Conservation (phyloP, 2,888 invertebrate genomes). For the Eilema depressum region DNA sequence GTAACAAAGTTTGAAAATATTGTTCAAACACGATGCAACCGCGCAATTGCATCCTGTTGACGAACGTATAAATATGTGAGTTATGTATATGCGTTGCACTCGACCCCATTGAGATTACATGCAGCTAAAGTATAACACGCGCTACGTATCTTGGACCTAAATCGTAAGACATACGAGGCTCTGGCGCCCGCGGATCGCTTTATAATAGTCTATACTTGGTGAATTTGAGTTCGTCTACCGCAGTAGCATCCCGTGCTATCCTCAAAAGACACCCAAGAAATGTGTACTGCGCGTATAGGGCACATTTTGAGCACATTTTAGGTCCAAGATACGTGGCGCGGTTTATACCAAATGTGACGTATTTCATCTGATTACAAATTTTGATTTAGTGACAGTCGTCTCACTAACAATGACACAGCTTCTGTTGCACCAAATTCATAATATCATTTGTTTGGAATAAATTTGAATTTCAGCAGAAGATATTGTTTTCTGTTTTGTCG, state of each 20-base stretch:
- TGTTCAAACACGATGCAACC: not conserved
- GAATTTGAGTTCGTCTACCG: too few species aligned
- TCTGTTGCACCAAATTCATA: conserved; percentile 24
- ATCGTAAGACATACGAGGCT: too few species aligned
- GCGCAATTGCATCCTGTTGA: not conserved
- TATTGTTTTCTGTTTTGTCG: not conserved
- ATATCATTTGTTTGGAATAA: not conserved
- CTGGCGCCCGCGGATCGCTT: too few species aligned
- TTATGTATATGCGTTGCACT: not conserved
- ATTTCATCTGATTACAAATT: conserved; percentile 30
- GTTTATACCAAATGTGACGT: conserved; percentile 4
- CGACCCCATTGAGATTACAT: not conserved
- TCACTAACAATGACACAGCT: conserved; percentile 7
- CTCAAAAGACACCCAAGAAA: too few species aligned
- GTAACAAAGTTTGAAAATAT: not conserved
- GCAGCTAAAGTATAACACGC: conserved; percentile 6
- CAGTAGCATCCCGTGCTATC: too few species aligned
- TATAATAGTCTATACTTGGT: too few species aligned
- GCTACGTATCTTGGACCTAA: too few species aligned
- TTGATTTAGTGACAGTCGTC: conserved; percentile 21
- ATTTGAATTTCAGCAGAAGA: conserved; percentile 1
- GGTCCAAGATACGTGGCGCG: too few species aligned
- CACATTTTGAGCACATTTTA: too few species aligned
- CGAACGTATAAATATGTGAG: not conserved
- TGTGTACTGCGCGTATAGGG: too few species aligned